Conservation (phyloP, 2,113 vertebrate genomes). For the Pseudorhombus dupliciocellatus region DNA sequence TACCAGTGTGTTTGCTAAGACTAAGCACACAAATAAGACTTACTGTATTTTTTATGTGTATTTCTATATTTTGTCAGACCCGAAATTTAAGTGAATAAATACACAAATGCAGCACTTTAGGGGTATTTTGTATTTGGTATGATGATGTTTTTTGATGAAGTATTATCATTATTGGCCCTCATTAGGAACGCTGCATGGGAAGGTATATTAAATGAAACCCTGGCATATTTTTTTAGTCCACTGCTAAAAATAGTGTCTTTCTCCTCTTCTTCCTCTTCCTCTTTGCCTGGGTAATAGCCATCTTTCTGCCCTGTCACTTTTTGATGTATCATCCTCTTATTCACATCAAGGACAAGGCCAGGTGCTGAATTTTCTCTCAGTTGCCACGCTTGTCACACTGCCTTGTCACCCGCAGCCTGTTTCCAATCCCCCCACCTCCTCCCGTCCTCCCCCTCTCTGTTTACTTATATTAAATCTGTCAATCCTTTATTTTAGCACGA, state of each 20-base stretch:
- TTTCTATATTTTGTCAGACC: too few relatives aligned
- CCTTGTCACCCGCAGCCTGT: constrained; percentile 61
- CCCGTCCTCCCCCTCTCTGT: constrained; percentile 46
- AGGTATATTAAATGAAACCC: constrained; percentile 55
- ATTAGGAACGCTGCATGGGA: constrained; percentile 33
- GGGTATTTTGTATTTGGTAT: too few relatives aligned
- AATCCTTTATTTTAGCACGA: constrained; percentile 59
- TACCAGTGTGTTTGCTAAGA: too few relatives aligned
- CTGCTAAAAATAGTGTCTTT: constrained; percentile 64
- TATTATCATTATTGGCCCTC: neutral
- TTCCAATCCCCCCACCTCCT: constrained; percentile 42
- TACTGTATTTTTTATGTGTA: too few relatives aligned
- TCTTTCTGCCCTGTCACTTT: constrained; percentile 70
- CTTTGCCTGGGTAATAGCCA: constrained; percentile 66
- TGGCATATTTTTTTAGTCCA: constrained; percentile 52
- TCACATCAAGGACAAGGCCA: constrained; percentile 79
- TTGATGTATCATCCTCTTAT: constrained; percentile 75
- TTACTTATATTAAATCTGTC: constrained; percentile 72
- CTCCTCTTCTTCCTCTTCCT: constrained; percentile 38
- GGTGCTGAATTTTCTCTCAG: constrained; percentile 72
- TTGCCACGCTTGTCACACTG: constrained; percentile 66
- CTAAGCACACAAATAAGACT: too few relatives aligned
- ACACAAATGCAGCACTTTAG: too few relatives aligned
- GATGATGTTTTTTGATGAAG: neutral
- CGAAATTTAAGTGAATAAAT: too few relatives aligned